Percentiles rank a stretch among this genome's conserved stretches.
Conservation (phyloP, 2,113 vertebrate species). For the Ctenodactylus gundi region DNA sequence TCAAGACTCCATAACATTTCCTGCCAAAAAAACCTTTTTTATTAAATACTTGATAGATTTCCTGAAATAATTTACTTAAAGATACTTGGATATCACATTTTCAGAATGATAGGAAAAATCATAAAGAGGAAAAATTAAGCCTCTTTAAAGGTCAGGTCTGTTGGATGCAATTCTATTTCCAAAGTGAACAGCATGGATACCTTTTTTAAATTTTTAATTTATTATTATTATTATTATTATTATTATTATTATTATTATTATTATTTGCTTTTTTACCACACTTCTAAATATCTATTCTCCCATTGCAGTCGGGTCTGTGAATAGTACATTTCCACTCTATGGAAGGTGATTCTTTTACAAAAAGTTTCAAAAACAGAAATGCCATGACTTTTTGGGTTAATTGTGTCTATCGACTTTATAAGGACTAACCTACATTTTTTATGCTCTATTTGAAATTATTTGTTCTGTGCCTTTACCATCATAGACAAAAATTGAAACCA, state of each 20-base stretch:
- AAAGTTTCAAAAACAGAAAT: constrained; percentile 50
- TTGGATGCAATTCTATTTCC: constrained; percentile 44
- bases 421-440: constrained; percentile 36
- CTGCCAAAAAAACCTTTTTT: constrained; percentile 55
- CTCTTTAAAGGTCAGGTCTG: not conserved
- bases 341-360: not conserved
- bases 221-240: no score
- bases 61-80: constrained; percentile 36
- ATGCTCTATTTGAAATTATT: constrained; percentile 31
- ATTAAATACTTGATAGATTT: constrained; percentile 17
- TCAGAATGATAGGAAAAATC: constrained; percentile 25
- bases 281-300: not conserved
- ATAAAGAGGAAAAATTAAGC: not conserved
- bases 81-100: constrained; percentile 47
- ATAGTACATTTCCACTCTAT: not conserved
- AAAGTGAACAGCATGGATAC: not conserved
- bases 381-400: not conserved
- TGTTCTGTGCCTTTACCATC: not conserved
- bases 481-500: constrained; percentile 60
- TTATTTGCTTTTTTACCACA: not conserved
- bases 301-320: not conserved
- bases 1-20: not conserved
- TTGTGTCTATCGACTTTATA: constrained; percentile 36
- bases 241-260: no score
- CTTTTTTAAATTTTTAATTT: no score